These are phyloP conservation scores for Parasteatoda tepidariorum DNA, from an alignment of 1,140 invertebrate species.

Conservation along the genomic window DNA sequence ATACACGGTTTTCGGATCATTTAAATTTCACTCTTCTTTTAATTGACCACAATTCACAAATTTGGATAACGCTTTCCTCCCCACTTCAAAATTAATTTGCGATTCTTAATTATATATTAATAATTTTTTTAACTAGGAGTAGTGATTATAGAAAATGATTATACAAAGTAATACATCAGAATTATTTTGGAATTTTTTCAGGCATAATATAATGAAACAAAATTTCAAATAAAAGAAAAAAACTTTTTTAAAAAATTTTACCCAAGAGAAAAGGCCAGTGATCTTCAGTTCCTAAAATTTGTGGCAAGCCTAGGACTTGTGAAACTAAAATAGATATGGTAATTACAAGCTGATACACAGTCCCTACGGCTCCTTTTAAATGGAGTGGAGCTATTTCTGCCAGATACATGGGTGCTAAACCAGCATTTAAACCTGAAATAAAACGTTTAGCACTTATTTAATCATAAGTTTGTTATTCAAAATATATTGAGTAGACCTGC, in stretches of 20 bases:
- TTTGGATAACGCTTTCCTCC: too few relatives aligned
- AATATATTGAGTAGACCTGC: neutral
- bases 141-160: too few relatives aligned
- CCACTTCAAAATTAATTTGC: too few relatives aligned
- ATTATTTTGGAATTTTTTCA: too few relatives aligned
- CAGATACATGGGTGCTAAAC: slow-evolving; percentile 87
- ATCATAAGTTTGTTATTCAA: neutral
- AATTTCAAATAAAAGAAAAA: neutral
- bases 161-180: too few relatives aligned
- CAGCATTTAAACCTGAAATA: slow-evolving; percentile 74
- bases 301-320: slow-evolving; percentile 77
- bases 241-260: slow-evolving; percentile 46
- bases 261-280: slow-evolving; percentile 72
- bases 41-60: too few relatives aligned
- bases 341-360: slow-evolving; percentile 87
- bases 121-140: too few relatives aligned
- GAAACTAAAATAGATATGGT: slow-evolving; percentile 85
- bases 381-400: slow-evolving; percentile 86
- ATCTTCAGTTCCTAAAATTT: slow-evolving; percentile 76
- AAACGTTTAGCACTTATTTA: neutral
- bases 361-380: slow-evolving; percentile 84
- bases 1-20: too few relatives aligned
- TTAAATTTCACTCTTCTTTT: too few relatives aligned
- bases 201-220: neutral
- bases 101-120: too few relatives aligned